phyloP scores from a whole-genome alignment of 2,888 invertebrate species.

The Parnassius apollo region DNA sequence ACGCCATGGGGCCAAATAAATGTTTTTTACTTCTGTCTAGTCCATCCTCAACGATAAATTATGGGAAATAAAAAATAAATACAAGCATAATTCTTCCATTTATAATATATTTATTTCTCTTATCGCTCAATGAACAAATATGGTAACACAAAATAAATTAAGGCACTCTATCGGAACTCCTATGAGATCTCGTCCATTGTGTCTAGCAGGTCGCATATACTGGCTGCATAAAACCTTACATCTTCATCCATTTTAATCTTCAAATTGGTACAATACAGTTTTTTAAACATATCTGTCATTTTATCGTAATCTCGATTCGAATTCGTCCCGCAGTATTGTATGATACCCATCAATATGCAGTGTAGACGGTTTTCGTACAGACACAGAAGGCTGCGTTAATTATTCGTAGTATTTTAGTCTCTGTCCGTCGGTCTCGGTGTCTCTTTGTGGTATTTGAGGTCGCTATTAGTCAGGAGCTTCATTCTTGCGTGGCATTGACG shows the following conservation, averaged over 20 bases:
- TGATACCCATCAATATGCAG: conserved; percentile 83
- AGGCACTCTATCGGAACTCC: conserved; percentile 46
- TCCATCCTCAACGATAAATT: no score
- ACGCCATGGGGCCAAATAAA: no score
- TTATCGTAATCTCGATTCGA: conserved; percentile 72
- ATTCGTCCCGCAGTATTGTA: conserved; percentile 71
- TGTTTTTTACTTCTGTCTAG: no score
- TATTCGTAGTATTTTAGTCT: conserved; percentile 55
- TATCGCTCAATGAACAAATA: not conserved
- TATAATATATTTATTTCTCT: not conserved
- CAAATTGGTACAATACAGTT: conserved; percentile 66
- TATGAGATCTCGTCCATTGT: conserved; percentile 59
- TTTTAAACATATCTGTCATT: conserved; percentile 68
- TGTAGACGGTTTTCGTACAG: conserved; percentile 84
- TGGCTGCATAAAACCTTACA: conserved; percentile 50
- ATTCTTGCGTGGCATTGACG: conserved; percentile 79
- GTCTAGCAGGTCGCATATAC: conserved; percentile 58
- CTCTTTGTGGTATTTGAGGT: conserved; percentile 57
- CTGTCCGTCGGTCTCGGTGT: conserved; percentile 47
- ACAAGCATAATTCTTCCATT: no score
- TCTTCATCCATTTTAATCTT: conserved; percentile 58
- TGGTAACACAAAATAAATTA: not conserved
- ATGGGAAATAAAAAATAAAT: no score
- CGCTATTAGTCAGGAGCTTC: conserved; percentile 66
- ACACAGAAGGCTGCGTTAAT: conserved; percentile 74